Percentiles rank a stretch among this genome's conserved stretches.
phyloP scores from a whole-genome alignment of 2,888 invertebrate species.

The Hirtodrosophila duncani region DNA sequence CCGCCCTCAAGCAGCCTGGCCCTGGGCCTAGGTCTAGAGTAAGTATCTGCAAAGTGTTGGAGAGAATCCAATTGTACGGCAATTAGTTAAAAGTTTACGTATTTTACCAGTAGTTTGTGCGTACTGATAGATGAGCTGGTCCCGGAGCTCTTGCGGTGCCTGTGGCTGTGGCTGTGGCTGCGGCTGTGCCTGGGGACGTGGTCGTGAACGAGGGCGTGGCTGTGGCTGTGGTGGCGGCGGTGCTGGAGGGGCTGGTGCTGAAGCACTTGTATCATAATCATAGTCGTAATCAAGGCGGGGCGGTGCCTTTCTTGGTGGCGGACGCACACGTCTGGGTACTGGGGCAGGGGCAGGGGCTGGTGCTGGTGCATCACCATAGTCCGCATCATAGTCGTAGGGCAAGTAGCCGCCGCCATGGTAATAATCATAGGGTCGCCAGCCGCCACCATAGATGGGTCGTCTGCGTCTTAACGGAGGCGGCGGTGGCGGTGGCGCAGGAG shows the following conservation, averaged over 20 bases:
- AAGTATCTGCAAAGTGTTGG: conserved; percentile 76
- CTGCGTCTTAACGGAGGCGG: conserved; percentile 15
- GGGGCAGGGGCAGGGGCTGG: conserved; percentile 1
- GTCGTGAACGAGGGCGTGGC: neutral
- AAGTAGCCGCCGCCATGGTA: conserved; percentile 31
- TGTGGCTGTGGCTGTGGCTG: neutral
- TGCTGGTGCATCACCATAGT: conserved; percentile 29
- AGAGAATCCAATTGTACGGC: conserved; percentile 75
- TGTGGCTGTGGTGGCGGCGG: conserved; percentile 1
- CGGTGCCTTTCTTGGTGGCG: conserved; percentile 12
- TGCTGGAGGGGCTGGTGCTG: neutral
- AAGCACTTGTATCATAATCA: conserved; percentile 9
- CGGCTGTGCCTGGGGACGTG: conserved; percentile 2
- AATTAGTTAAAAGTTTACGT: conserved; percentile 73
- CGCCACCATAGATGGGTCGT: conserved; percentile 30
- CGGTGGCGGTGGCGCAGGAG: conserved; percentile 13
- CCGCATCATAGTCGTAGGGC: conserved; percentile 44
- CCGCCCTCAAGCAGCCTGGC: conserved; percentile 20
- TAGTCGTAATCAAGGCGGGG: conserved; percentile 9
- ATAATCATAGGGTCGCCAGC: conserved; percentile 51
- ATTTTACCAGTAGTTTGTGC: conserved; percentile 74
- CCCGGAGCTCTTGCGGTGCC: conserved; percentile 39
- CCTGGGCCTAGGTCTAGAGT: conserved; percentile 55
- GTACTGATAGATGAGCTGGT: conserved; percentile 68
- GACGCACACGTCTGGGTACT: conserved; percentile 29